Conservation (phyloP, 2,888 invertebrate species). For the Neocrepidodera transversa region DNA sequence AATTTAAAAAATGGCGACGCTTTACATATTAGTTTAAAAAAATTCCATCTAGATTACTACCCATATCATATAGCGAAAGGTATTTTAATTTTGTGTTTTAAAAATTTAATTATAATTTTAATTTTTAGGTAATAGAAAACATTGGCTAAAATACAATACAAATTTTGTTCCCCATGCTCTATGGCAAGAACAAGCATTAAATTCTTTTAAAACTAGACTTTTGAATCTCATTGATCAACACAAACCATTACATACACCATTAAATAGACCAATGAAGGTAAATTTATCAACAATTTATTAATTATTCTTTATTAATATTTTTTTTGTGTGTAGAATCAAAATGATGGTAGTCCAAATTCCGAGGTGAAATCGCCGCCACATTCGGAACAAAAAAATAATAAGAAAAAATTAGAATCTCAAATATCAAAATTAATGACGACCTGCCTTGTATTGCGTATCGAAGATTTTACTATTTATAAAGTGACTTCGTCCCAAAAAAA, state of each 20-base stretch:
- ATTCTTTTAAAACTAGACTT: conserved; percentile 77
- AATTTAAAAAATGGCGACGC: conserved; percentile 90
- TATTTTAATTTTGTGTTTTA: conserved; percentile 6
- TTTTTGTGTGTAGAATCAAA: conserved; percentile 16
- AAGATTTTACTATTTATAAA: conserved; percentile 89
- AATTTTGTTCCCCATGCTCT: conserved; percentile 79
- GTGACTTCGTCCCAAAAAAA: conserved; percentile 79
- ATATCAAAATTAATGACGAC: conserved; percentile 90
- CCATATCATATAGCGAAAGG: conserved; percentile 94
- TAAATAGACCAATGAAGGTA: conserved; percentile 55
- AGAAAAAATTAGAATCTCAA: conserved; percentile 74
- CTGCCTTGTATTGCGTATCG: conserved; percentile 86
- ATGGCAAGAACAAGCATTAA: conserved; percentile 87
- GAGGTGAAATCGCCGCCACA: conserved; percentile 42
- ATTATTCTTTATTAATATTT: background rate
- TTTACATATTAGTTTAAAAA: conserved; percentile 86
- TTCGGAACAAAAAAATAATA: conserved; percentile 62
- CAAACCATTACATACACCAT: conserved; percentile 62
- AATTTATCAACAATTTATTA: conserved; percentile 1
- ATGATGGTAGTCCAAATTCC: conserved; percentile 13
- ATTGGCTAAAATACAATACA: conserved; percentile 88
- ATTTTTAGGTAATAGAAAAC: conserved; percentile 75
- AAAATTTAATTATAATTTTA: background rate
- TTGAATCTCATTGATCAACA: conserved; percentile 77
- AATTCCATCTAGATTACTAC: conserved; percentile 92